phyloP scores from a whole-genome alignment of 2,797 vertebrate genomes.

The Syngnathus rostellatus region DNA sequence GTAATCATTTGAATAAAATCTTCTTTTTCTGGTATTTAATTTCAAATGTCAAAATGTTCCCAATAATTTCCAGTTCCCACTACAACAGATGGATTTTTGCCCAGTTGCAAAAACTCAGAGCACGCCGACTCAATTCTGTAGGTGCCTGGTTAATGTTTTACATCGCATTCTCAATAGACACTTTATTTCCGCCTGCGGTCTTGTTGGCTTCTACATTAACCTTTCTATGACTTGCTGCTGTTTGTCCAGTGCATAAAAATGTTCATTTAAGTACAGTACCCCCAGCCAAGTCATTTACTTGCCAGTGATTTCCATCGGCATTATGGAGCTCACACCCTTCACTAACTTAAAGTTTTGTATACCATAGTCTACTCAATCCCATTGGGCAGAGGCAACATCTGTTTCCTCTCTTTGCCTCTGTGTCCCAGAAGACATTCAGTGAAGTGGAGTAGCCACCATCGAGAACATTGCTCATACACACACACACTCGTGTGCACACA shows the following conservation, averaged over 20 bases:
- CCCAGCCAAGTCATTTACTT: constrained; percentile 14
- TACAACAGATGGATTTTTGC: not conserved
- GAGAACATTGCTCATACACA: constrained; percentile 19
- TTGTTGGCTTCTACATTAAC: constrained; percentile 4
- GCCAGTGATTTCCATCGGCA: constrained; percentile 42
- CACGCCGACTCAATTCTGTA: not conserved
- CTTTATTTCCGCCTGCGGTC: not conserved
- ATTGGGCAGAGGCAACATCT: constrained; percentile 55
- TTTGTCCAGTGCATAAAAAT: constrained; percentile 8
- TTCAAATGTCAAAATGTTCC: not conserved
- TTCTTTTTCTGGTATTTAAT: not conserved
- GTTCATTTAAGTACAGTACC: constrained; percentile 20
- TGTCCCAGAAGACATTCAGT: constrained; percentile 41
- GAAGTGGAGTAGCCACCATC: constrained; percentile 34
- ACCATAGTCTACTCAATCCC: constrained; percentile 43
- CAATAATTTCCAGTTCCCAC: not conserved
- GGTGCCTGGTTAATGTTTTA: constrained; percentile 6
- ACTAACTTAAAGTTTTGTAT: constrained; percentile 49
- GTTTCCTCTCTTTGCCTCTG: constrained; percentile 50
- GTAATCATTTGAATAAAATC: not conserved
- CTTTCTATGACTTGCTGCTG: not conserved
- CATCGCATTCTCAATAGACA: constrained; percentile 9
- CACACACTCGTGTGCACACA: constrained; percentile 30
- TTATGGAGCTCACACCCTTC: constrained; percentile 57
- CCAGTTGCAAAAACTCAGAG: not conserved